Conservation (phyloP, 2,113 vertebrate species). For the Chaenogobius annularis region DNA sequence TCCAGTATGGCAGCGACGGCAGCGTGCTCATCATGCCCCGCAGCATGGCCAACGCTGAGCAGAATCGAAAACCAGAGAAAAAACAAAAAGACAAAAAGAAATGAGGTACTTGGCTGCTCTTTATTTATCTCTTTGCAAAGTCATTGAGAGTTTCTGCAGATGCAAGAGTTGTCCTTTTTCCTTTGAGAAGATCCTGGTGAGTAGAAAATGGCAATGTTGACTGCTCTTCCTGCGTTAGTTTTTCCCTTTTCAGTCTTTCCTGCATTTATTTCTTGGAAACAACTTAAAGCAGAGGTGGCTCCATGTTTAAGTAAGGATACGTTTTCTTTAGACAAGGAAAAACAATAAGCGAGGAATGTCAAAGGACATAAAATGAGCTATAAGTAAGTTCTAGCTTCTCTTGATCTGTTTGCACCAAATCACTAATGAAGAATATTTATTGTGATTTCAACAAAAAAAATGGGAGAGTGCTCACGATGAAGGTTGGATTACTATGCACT, state of each 20-base stretch:
- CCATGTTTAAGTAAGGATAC: slow-evolving; percentile 65
- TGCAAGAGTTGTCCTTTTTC: slow-evolving; percentile 74
- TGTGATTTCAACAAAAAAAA: slow-evolving; percentile 22
- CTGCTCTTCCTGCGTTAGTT: slow-evolving; percentile 76
- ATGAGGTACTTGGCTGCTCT: slow-evolving; percentile 75
- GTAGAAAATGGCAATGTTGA: slow-evolving; percentile 70
- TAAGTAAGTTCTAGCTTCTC: slow-evolving; percentile 71
- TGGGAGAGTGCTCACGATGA: slow-evolving; percentile 36
- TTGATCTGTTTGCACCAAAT: slow-evolving; percentile 81
- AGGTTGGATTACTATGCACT: slow-evolving; percentile 53
- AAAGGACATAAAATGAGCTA: slow-evolving; percentile 76
- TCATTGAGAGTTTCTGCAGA: slow-evolving; percentile 70
- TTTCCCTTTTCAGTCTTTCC: slow-evolving; percentile 71
- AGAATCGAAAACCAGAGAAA: slow-evolving; percentile 86
- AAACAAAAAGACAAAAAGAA: slow-evolving; percentile 96
- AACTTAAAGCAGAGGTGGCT: slow-evolving; percentile 75
- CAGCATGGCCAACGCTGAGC: slow-evolving; percentile 76
- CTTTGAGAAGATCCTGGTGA: slow-evolving; percentile 76
- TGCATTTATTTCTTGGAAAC: slow-evolving; percentile 69
- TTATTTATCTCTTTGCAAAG: slow-evolving; percentile 69
- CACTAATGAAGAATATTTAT: slow-evolving; percentile 64
- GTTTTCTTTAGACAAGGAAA: slow-evolving; percentile 62
- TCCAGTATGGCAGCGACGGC: slow-evolving; percentile 90
- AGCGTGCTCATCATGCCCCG: slow-evolving; percentile 89
- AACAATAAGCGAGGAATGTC: slow-evolving; percentile 44